Base-by-base conservation (phyloP, 2,797 vertebrate genomes). In the Anguilla megastoma region DNA sequence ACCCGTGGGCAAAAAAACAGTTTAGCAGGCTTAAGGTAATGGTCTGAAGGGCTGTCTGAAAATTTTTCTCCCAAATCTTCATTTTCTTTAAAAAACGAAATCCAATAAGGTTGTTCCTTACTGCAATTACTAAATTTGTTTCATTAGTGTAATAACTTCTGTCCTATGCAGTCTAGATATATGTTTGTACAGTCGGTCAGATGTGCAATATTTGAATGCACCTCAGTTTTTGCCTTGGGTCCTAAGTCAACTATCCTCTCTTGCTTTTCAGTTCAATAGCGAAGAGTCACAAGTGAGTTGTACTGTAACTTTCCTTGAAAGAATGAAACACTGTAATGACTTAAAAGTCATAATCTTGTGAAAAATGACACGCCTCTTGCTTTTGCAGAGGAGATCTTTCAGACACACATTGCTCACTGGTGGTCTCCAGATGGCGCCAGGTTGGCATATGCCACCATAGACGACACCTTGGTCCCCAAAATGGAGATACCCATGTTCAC, bases 401-500 rank as follows among this genome's bases (percentile, higher is more conserved):
- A 97, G 94, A 98, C 96, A 86, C 97, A 98, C 24, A 93, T 99
- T 0, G 98, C 98, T n/a, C 98, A 99, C 82, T 99, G 99, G 99
- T 99, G 98, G 98, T 99, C 98, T 84, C 98, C 98, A 0, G 98
- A 99, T 66, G 98, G 98, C 0, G 97, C 98, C 2, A 93, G 98
- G 90, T 91, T 99, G 8, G 98, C 98, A 0, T 99, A 99, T 0
- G 97, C 98, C 90, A 98, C 98, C 88, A 98, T 99, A 93, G 98
- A 99, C 2, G 97, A 98, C 94, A 97, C 97, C 21, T 94, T 97
- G 89, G 98, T 99, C 54, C 98, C 98, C 36, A 93, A 92, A 87
- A 99, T 99, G 98, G 98, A 99, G 93, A 96, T 99, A 84, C 98
- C 98, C 0, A 96, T 97, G 89, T 99, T 98, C 90, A 98, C 98